A percentile compares a stretch with the other conserved stretches of the same genome.
Conservation (phyloP, 2,113 vertebrate species). For the Melanotaenia duboulayi region DNA sequence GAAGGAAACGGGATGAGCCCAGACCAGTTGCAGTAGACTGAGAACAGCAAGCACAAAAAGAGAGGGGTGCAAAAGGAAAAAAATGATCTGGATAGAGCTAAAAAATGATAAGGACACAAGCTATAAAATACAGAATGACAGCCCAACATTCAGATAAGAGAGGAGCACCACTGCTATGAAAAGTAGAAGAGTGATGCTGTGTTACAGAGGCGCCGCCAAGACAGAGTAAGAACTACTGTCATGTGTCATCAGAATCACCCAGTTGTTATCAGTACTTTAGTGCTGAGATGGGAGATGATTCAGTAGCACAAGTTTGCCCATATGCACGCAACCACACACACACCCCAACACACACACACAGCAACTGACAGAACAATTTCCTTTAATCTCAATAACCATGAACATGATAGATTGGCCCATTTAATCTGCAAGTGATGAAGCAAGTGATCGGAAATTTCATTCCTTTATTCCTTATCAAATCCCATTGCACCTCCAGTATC, state of each 20-base stretch:
- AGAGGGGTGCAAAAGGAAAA: constrained; percentile 7
- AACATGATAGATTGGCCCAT: constrained; percentile 59
- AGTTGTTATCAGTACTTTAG: constrained; percentile 65
- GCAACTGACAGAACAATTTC: constrained; percentile 45
- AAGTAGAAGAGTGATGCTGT: constrained; percentile 41
- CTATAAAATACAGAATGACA: constrained; percentile 39
- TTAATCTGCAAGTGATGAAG: constrained; percentile 51
- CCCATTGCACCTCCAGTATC: constrained; percentile 30
- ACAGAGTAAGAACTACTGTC: constrained; percentile 68
- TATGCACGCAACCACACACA: not conserved
- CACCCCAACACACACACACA: constrained; percentile 10
- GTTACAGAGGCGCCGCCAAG: constrained; percentile 37
- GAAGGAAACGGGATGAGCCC: constrained; percentile 34
- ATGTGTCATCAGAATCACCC: constrained; percentile 73
- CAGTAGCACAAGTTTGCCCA: constrained; percentile 52
- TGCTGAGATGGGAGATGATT: constrained; percentile 60
- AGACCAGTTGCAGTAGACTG: constrained; percentile 12
- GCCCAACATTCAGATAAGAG: constrained; percentile 37
- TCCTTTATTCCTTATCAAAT: constrained; percentile 58
- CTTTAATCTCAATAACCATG: constrained; percentile 54
- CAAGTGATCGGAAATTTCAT: constrained; percentile 43
- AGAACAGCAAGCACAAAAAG: constrained; percentile 12
- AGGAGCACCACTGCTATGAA: constrained; percentile 20
- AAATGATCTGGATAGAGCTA: constrained; percentile 1
- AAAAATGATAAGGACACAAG: constrained; percentile 28